Evolutionary conservation across 2,797 vertebrate genomes (phyloP).

Genomic region (Enteromius paludinosus): DNA sequence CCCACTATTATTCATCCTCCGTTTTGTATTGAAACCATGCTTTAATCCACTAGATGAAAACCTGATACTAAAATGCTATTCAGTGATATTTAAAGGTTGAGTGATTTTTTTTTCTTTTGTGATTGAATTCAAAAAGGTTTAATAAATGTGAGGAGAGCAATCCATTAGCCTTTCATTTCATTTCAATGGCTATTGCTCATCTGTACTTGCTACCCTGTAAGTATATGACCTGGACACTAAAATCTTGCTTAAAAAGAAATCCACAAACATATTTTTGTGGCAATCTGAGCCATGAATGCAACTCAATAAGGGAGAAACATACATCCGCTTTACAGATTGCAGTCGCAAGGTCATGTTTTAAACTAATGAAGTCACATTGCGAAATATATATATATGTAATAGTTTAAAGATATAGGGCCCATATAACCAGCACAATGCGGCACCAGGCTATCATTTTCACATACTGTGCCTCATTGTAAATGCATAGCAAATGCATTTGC

Average conservation of each 20-base stretch:
- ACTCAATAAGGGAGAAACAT: background rate
- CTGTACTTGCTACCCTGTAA: background rate
- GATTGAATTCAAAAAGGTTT: background rate
- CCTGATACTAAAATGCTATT: slow-evolving; percentile 1
- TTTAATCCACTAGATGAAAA: background rate
- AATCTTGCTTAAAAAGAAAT: slow-evolving; percentile 5
- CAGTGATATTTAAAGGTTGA: slow-evolving; percentile 29
- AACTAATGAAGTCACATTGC: background rate
- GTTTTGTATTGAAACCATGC: background rate
- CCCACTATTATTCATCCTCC: background rate
- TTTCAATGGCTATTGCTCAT: background rate
- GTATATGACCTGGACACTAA: background rate
- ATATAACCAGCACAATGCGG: too few relatives aligned
- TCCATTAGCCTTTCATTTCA: background rate
- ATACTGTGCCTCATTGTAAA: too few relatives aligned
- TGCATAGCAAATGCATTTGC: too few relatives aligned
- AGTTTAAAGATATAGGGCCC: background rate
- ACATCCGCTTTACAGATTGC: background rate
- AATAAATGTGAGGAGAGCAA: slow-evolving; percentile 4
- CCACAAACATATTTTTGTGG: background rate
- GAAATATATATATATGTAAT: background rate
- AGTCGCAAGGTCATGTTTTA: background rate
- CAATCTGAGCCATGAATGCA: background rate
- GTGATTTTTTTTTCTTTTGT: background rate
- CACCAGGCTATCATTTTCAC: too few relatives aligned